These are phyloP conservation scores for Apotomis betuletana DNA, from an alignment of 2,888 invertebrate genomes.

Conservation along the genomic window DNA sequence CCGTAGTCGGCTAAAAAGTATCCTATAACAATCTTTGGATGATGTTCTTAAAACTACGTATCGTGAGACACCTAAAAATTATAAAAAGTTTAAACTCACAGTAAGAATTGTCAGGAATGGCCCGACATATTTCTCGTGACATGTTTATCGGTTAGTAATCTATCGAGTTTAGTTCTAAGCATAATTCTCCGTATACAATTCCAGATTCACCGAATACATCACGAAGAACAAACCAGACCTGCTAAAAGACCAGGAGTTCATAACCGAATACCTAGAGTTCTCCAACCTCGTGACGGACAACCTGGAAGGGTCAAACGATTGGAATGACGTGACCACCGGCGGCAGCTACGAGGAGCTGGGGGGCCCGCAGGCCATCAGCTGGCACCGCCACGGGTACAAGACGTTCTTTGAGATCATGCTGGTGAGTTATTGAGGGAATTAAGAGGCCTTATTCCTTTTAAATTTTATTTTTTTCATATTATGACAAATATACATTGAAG, in stretches of 20 bases:
- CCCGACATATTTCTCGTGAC: no score
- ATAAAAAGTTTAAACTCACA: no score
- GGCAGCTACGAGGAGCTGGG: conserved; percentile 45
- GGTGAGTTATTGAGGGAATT: conserved; percentile 42
- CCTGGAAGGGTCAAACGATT: conserved; percentile 53
- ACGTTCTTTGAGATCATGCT: conserved; percentile 57
- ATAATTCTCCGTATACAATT: conserved; percentile 31
- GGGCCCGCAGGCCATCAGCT: conserved; percentile 53
- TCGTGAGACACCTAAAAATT: no score
- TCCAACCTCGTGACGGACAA: conserved; percentile 50
- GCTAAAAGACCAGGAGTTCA: conserved; percentile 51
- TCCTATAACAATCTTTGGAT: no score
- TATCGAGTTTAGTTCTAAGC: neutral
- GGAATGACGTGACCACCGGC: conserved; percentile 52
- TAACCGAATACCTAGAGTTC: conserved; percentile 25
- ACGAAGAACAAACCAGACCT: conserved; percentile 51
- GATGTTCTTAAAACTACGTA: no score
- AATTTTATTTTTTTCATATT: no score
- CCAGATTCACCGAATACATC: conserved; percentile 57
- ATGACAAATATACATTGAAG: no score
- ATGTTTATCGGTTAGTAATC: neutral
- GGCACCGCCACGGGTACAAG: conserved; percentile 56
- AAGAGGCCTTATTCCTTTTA: no score
- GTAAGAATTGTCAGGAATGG: no score
- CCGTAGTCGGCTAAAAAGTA: no score